Conservation (phyloP, 2,113 vertebrate species). For the Spea multiplicata region DNA sequence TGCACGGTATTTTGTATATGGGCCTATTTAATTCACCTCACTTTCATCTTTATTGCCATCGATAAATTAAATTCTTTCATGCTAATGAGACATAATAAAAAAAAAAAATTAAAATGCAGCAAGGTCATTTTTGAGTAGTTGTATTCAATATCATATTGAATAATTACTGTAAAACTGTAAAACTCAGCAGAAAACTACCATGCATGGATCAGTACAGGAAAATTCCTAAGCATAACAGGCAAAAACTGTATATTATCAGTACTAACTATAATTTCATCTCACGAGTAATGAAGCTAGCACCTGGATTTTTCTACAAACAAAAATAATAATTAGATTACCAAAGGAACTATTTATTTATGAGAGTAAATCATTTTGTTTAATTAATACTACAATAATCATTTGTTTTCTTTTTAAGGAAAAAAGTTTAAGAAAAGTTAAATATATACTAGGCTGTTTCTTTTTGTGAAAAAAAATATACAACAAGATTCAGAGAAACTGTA, state of each 20-base stretch:
- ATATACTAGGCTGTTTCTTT: too few relatives aligned
- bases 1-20: neutral
- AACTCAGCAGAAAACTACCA: constrained; percentile 37
- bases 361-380: too few relatives aligned
- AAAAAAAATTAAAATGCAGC: constrained; percentile 26
- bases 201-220: constrained; percentile 11
- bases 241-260: neutral
- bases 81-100: constrained; percentile 25
- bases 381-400: too few relatives aligned
- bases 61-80: constrained; percentile 33
- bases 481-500: too few relatives aligned
- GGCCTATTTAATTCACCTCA: constrained; percentile 9
- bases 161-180: constrained; percentile 28
- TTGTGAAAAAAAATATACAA: too few relatives aligned
- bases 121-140: constrained; percentile 39
- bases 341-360: neutral
- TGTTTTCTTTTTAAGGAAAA: too few relatives aligned
- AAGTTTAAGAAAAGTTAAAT: too few relatives aligned
- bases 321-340: neutral
- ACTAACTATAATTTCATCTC: neutral
- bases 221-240: neutral
- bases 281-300: neutral
- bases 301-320: neutral
- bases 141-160: constrained; percentile 37
- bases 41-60: constrained; percentile 22